These are phyloP conservation scores for Ophioninae sp. DNA, from an alignment of 2,888 invertebrate genomes.

Conservation along the genomic window DNA sequence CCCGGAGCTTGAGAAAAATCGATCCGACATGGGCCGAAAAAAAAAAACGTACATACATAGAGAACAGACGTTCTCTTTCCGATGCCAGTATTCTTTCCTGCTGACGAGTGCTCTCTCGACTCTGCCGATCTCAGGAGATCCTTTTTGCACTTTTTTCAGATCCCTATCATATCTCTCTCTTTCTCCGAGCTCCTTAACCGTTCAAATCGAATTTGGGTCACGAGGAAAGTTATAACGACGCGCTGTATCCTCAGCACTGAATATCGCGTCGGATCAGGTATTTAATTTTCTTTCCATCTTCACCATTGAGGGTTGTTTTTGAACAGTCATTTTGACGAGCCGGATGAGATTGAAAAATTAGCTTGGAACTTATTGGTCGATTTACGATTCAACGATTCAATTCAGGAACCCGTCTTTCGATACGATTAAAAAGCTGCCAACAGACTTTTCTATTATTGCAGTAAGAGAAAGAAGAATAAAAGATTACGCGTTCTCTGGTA, in stretches of 20 bases:
- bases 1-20: neutral
- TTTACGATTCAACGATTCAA: no score
- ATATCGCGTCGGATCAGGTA: constrained; percentile 22
- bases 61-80: constrained; percentile 13
- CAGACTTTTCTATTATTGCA: no score
- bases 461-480: no score
- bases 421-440: no score
- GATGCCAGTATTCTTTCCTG: constrained; percentile 30
- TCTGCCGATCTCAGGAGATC: constrained; percentile 9
- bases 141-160: constrained; percentile 27
- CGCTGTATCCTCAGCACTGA: constrained; percentile 11
- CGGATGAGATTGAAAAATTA: no score
- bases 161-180: constrained; percentile 3
- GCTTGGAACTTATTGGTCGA: no score
- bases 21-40: neutral
- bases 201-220: constrained; percentile 29
- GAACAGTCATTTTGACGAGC: no score
- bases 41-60: neutral
- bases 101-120: constrained; percentile 27
- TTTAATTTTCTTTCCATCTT: constrained; percentile 5
- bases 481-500: no score
- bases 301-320: neutral
- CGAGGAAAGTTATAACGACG: constrained; percentile 34
- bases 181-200: neutral
- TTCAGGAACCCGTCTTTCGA: no score